Conservation (phyloP, 2,888 invertebrate genomes). For the Nephrotoma guestfalica region DNA sequence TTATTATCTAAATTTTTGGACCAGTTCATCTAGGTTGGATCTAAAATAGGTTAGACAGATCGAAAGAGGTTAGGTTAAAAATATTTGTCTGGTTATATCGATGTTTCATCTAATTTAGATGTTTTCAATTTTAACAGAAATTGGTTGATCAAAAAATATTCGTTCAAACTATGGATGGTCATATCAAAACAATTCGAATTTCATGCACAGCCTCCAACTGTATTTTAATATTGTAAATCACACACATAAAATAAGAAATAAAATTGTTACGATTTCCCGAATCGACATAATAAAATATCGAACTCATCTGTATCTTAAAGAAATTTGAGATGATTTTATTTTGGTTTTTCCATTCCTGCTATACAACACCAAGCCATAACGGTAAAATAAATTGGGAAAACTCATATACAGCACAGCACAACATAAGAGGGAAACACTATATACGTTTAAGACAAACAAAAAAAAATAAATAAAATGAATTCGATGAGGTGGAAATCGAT, state of each 20-base stretch:
- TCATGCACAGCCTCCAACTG: neutral
- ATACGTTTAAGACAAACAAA: neutral
- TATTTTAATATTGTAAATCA: neutral
- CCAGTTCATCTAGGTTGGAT: no score
- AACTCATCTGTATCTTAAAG: neutral
- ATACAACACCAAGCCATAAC: neutral
- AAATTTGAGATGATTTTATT: neutral
- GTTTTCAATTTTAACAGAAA: no score
- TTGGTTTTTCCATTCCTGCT: neutral
- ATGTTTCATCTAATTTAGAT: no score
- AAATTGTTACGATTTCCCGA: neutral
- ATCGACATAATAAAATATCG: neutral
- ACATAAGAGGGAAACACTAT: neutral
- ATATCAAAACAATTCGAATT: no score
- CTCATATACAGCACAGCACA: neutral
- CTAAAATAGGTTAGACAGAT: no score
- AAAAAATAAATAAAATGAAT: neutral
- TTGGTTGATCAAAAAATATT: no score
- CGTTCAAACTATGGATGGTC: no score
- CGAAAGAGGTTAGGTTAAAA: no score
- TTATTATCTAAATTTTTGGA: no score
- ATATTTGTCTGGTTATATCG: no score
- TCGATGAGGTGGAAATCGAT: slow-evolving; percentile 3
- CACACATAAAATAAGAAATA: neutral
- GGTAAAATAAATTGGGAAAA: neutral